A percentile compares a stretch with the other conserved stretches of the same genome.
phyloP scores from a whole-genome alignment of 2,113 vertebrate species.

The Nesospiza acunhae region DNA sequence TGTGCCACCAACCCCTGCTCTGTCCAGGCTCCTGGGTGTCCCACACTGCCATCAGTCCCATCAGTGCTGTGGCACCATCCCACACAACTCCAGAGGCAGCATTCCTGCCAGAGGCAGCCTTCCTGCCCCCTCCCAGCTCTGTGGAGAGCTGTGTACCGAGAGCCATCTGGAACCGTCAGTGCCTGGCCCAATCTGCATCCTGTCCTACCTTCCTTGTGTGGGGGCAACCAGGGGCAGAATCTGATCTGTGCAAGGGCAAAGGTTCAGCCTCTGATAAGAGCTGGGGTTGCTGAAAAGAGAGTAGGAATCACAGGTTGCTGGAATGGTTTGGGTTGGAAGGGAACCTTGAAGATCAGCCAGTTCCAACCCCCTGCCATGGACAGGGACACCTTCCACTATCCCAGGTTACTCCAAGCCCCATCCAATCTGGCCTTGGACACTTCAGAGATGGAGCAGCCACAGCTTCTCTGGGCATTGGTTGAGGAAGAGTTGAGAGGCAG shows the following conservation, averaged over 20 bases:
- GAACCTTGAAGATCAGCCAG: neutral
- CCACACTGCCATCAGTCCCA: rapidly evolving
- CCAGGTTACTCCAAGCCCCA: neutral
- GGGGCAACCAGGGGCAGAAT: neutral
- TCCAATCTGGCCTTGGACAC: neutral
- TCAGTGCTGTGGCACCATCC: neutral
- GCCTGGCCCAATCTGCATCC: neutral
- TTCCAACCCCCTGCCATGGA: neutral
- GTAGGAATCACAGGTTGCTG: neutral
- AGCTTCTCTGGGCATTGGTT: neutral
- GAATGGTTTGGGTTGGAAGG: neutral
- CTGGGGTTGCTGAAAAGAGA: neutral
- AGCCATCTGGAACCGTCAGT: rapidly evolving
- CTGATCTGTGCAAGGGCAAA: neutral
- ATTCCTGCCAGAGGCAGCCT: neutral
- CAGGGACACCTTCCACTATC: neutral
- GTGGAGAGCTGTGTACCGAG: too few species aligned
- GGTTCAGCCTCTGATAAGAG: neutral
- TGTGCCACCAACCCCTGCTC: neutral
- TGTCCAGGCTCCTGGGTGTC: neutral
- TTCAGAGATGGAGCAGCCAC: neutral
- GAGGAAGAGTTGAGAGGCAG: neutral
- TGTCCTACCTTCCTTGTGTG: neutral
- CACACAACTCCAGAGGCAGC: neutral
- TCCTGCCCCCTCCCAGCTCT: neutral